A percentile compares a stretch with the other conserved stretches of the same genome.
Conservation (phyloP, 2,113 vertebrate species). For the Oryzias curvinotus region DNA sequence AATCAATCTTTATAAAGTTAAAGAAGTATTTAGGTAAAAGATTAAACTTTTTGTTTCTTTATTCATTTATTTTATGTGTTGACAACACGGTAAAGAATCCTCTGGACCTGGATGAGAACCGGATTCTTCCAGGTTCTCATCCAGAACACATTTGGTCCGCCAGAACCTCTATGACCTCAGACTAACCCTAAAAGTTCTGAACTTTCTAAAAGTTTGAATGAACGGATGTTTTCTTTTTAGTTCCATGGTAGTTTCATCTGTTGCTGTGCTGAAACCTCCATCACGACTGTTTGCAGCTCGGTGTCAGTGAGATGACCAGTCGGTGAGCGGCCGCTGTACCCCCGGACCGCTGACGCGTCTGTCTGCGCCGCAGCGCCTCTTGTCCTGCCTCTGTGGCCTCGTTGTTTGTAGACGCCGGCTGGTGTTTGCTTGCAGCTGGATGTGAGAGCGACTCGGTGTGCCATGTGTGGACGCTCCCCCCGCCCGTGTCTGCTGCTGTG, state of each 20-base stretch:
- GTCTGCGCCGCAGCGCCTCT: neutral
- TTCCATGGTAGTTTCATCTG: neutral
- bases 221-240: too few species aligned
- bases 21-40: too few species aligned
- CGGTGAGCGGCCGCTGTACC: conserved; percentile 25
- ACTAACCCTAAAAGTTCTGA: too few species aligned
- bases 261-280: neutral
- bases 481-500: conserved; percentile 52
- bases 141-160: too few species aligned
- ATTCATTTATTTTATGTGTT: too few species aligned
- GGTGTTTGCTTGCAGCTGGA: conserved; percentile 32
- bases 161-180: too few species aligned
- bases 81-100: too few species aligned
- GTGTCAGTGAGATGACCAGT: conserved; percentile 28
- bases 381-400: neutral
- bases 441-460: conserved; percentile 22
- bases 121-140: too few species aligned
- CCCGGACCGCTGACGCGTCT: conserved; percentile 24
- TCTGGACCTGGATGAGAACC: too few species aligned
- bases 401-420: conserved; percentile 7
- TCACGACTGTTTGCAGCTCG: conserved; percentile 21
- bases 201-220: too few species aligned
- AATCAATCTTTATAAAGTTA: too few species aligned
- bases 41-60: too few species aligned
- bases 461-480: conserved; percentile 46